phyloP scores from a whole-genome alignment of 2,113 vertebrate genomes.

The Onychostruthus taczanowskii region DNA sequence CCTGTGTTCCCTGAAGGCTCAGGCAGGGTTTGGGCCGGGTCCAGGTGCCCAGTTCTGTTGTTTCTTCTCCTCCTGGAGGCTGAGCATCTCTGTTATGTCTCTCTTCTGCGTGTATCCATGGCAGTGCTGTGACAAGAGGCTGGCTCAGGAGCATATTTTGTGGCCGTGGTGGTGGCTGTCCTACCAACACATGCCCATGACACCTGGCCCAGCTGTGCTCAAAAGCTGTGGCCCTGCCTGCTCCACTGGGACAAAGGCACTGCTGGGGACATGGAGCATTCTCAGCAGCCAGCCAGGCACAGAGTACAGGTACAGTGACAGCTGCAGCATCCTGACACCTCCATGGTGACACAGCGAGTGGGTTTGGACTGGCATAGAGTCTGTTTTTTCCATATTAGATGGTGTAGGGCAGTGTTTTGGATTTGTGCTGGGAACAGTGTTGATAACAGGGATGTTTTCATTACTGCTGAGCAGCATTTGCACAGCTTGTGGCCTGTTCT shows the following conservation, averaged over 20 bases:
- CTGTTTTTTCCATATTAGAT: not conserved
- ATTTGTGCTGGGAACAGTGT: not conserved
- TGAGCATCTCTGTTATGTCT: not conserved
- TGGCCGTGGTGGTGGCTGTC: not conserved
- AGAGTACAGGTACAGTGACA: fast-evolving
- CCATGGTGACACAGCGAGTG: fast-evolving
- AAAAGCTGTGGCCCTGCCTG: fast-evolving
- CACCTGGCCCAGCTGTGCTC: not conserved
- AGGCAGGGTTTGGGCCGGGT: not conserved
- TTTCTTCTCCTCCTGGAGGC: not conserved
- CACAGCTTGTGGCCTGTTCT: not conserved
- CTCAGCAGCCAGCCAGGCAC: fast-evolving
- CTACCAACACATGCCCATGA: fast-evolving
- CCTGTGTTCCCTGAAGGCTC: not conserved
- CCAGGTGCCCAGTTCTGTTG: not conserved
- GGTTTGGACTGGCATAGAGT: not conserved
- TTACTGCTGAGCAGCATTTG: not conserved
- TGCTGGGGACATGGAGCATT: fast-evolving
- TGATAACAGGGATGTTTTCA: not conserved
- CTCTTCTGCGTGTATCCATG: fast-evolving
- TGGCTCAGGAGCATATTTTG: not conserved
- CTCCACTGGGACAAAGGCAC: fast-evolving
- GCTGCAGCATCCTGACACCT: not conserved
- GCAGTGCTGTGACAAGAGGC: not conserved
- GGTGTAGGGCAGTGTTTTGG: not conserved